Percentiles rank a stretch among this genome's conserved stretches.
Evolutionary conservation across 2,113 vertebrate genomes (phyloP).

Genomic region (Myocastor coypus): DNA sequence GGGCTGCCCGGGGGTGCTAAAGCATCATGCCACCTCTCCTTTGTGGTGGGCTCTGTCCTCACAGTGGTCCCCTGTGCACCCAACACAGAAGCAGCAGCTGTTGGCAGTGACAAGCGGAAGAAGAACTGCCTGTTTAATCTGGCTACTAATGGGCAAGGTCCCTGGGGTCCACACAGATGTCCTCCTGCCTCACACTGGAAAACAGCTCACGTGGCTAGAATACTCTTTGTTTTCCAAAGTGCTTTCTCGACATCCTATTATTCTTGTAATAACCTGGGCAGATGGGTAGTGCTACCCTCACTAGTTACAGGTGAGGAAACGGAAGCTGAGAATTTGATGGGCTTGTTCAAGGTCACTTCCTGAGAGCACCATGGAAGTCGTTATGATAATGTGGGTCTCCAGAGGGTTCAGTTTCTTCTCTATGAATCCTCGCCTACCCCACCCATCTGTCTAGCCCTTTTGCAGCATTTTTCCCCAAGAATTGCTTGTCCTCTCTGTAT

Average conservation of each 20-base stretch:
- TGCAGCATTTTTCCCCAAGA: neutral
- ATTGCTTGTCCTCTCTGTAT: neutral
- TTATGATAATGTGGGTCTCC: neutral
- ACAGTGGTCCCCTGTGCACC: neutral
- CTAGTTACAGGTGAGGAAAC: neutral
- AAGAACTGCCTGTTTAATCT: slow-evolving; percentile 54
- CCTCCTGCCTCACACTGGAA: neutral
- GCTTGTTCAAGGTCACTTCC: neutral
- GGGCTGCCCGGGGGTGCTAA: neutral
- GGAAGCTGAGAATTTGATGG: neutral
- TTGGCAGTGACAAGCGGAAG: neutral
- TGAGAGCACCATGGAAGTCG: neutral
- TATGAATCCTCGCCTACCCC: neutral
- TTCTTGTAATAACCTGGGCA: slow-evolving; percentile 4
- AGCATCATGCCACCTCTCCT: neutral
- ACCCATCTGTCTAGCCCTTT: neutral
- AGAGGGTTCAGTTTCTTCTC: neutral
- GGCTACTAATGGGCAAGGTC: slow-evolving; percentile 63
- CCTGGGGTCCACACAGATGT: slow-evolving; percentile 45
- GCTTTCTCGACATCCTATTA: neutral
- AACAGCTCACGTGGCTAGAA: neutral
- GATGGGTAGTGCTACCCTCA: neutral
- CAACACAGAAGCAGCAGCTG: slow-evolving; percentile 53
- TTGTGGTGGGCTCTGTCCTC: neutral
- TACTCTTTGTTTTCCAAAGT: neutral